Percentiles rank a stretch among this genome's conserved stretches.
These are phyloP conservation scores for Agelas oroides DNA, from an alignment of 37 sponge, comb jelly and placozoan species.

Conservation along the genomic window DNA sequence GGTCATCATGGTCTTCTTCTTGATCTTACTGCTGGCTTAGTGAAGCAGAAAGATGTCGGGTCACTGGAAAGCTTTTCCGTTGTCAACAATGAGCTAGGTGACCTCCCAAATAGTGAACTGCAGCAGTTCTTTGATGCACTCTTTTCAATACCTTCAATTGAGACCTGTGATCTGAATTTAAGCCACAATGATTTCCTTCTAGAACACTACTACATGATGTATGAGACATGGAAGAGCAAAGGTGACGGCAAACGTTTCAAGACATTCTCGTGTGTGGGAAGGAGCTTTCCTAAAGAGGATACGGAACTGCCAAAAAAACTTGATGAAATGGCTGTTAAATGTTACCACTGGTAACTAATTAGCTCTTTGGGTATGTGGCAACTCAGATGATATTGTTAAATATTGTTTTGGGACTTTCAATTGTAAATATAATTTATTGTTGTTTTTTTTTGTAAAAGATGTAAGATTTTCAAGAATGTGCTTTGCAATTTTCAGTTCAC, in stretches of 20 bases:
- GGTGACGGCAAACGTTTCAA: background rate
- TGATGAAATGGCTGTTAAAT: constrained; percentile 2
- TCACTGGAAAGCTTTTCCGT: background rate
- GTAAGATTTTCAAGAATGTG: no score
- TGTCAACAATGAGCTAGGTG: background rate
- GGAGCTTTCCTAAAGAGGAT: background rate
- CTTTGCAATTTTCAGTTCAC: no score
- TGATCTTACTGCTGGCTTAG: background rate
- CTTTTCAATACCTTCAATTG: background rate
- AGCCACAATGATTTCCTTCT: background rate
- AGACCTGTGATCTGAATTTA: background rate
- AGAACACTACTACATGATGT: background rate
- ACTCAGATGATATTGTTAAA: no score
- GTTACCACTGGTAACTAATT: background rate
- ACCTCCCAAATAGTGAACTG: background rate
- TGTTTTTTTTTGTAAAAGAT: no score
- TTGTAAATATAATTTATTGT: no score
- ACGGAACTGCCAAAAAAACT: background rate
- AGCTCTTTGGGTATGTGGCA: no score
- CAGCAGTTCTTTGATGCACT: background rate
- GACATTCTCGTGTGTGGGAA: background rate
- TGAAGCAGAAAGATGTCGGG: background rate
- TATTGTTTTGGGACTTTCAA: no score
- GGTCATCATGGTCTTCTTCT: background rate
- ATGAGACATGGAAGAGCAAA: background rate